Percentiles rank a stretch among this genome's conserved stretches.
Evolutionary conservation across 2,797 vertebrate genomes (phyloP).

Genomic region (Lepidocolaptes lacrymiger): DNA sequence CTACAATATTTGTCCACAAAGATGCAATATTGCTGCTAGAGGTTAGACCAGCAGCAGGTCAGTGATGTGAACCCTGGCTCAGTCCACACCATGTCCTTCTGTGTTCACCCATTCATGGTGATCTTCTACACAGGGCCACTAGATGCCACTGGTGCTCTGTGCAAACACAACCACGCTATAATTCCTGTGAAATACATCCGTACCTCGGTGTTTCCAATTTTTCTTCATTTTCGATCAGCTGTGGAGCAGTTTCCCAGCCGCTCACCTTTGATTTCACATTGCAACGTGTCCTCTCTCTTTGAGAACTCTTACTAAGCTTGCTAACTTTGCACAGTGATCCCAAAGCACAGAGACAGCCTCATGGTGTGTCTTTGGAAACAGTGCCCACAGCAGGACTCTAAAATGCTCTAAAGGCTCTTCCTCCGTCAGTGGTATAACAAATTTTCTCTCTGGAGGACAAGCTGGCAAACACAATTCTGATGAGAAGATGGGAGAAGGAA

Average conservation of each 20-base stretch:
- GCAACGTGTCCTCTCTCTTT: background rate
- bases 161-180: background rate
- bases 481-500: background rate
- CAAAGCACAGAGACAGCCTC: background rate
- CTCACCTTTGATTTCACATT: background rate
- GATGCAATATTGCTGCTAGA: background rate
- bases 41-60: background rate
- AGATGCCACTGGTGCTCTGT: conserved; percentile 69
- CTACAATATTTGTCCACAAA: background rate
- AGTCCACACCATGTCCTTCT: fast-evolving
- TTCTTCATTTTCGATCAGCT: fast-evolving
- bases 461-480: background rate
- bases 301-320: background rate
- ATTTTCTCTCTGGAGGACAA: background rate
- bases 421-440: background rate
- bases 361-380: fast-evolving
- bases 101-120: fast-evolving
- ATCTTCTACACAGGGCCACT: background rate
- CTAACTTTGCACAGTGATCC: background rate
- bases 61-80: fast-evolving
- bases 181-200: fast-evolving
- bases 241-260: background rate
- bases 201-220: background rate
- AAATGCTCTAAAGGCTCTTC: background rate
- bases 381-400: too few relatives aligned